phyloP scores from a whole-genome alignment of 2,113 vertebrate species.

The Nymphicus hollandicus region DNA sequence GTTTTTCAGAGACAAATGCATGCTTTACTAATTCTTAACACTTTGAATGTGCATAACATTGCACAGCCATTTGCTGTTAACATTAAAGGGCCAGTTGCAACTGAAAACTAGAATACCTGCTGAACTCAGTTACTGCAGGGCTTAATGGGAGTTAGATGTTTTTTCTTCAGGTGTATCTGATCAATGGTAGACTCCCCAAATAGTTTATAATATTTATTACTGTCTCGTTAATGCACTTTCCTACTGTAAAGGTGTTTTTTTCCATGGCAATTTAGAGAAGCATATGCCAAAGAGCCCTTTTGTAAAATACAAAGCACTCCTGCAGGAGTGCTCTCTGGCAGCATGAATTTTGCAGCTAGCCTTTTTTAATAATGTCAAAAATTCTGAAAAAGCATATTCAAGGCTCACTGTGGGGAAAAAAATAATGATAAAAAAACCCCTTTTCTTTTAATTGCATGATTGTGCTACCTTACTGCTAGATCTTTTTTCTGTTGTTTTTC shows the following conservation, averaged over 20 bases:
- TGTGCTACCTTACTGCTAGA: not conserved
- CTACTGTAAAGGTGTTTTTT: not conserved
- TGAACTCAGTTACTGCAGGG: not conserved
- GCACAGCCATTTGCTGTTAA: not conserved
- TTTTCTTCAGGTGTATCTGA: not conserved
- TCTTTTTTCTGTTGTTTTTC: not conserved
- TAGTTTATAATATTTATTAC: not conserved
- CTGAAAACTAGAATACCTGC: not conserved
- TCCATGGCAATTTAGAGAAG: not conserved
- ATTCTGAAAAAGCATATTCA: not conserved
- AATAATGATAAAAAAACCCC: fast-evolving
- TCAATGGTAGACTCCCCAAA: not conserved
- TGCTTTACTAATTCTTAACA: not conserved
- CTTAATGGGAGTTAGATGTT: not conserved
- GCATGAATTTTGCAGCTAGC: not conserved
- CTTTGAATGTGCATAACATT: not conserved
- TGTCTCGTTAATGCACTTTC: not conserved
- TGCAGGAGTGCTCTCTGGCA: not conserved
- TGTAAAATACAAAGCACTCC: not conserved
- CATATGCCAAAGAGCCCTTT: not conserved
- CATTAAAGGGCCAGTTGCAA: not conserved
- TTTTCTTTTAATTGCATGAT: not conserved
- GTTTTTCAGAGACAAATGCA: not conserved
- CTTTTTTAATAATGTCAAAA: not conserved
- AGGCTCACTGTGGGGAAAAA: not conserved